Percentiles rank a stretch among this genome's conserved stretches.
phyloP scores from a whole-genome alignment of 2,888 invertebrate species.

The Bedellia somnulentella region DNA sequence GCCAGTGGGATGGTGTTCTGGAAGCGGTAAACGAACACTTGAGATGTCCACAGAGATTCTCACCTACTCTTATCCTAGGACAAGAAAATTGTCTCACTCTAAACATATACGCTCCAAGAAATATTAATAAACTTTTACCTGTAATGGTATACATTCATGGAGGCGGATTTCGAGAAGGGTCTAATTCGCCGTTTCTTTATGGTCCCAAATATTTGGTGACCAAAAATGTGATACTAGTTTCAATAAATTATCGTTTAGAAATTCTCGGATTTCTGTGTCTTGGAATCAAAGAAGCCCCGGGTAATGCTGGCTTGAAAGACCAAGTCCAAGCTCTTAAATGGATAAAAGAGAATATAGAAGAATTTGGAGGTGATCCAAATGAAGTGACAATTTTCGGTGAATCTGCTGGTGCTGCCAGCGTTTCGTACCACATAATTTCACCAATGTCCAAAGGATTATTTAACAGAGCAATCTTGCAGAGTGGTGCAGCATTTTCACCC shows the following conservation, averaged over 20 bases:
- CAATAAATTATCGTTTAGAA: constrained; percentile 43
- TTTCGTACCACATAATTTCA: constrained; percentile 34
- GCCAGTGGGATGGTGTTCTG: constrained; percentile 27
- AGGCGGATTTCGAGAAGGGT: constrained; percentile 43
- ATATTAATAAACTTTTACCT: constrained; percentile 16
- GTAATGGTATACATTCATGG: constrained; percentile 52
- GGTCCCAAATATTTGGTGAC: constrained; percentile 34
- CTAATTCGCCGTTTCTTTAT: constrained; percentile 33
- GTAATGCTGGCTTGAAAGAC: constrained; percentile 44
- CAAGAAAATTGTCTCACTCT: constrained; percentile 37
- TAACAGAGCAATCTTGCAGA: constrained; percentile 39
- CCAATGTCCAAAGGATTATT: constrained; percentile 40
- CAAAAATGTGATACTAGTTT: constrained; percentile 36
- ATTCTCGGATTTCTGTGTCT: constrained; percentile 40
- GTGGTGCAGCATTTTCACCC: constrained; percentile 37
- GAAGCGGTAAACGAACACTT: constrained; percentile 31
- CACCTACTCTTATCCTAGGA: constrained; percentile 21
- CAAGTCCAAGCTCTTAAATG: constrained; percentile 39
- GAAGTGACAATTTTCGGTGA: constrained; percentile 43
- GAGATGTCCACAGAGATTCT: constrained; percentile 34
- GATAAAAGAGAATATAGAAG: constrained; percentile 31
- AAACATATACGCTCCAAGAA: constrained; percentile 34
- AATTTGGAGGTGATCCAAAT: constrained; percentile 40
- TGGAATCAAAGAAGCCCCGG: constrained; percentile 39
- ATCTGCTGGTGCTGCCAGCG: constrained; percentile 45